These are phyloP conservation scores for Platycheirus albimanus DNA, from an alignment of 2,888 invertebrate genomes.

Conservation along the genomic window DNA sequence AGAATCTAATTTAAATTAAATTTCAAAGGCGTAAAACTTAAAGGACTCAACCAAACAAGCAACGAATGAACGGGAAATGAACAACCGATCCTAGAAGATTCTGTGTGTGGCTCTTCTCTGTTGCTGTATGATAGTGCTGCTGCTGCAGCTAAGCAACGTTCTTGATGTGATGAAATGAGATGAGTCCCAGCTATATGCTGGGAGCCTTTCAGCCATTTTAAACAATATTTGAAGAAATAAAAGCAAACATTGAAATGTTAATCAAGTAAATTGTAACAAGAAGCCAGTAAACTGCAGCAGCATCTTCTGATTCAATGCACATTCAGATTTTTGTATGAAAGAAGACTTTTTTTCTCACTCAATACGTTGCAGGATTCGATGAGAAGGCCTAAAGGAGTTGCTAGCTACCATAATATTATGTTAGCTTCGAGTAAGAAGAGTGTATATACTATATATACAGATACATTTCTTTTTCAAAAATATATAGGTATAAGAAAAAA, in stretches of 20 bases:
- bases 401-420: background rate
- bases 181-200: background rate
- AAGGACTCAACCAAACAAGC: slow-evolving; percentile 30
- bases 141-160: too few relatives aligned
- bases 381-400: slow-evolving; percentile 15
- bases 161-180: too few relatives aligned
- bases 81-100: slow-evolving; percentile 29
- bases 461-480: slow-evolving; percentile 15
- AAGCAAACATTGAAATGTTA: slow-evolving; percentile 66
- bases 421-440: slow-evolving; percentile 6
- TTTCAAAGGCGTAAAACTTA: slow-evolving; percentile 55
- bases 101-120: too few relatives aligned
- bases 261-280: slow-evolving; percentile 70
- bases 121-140: too few relatives aligned
- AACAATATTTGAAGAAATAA: slow-evolving; percentile 33
- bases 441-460: slow-evolving; percentile 6
- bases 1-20: slow-evolving; percentile 68
- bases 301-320: slow-evolving; percentile 59
- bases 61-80: slow-evolving; percentile 47
- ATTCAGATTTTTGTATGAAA: slow-evolving; percentile 46
- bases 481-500: background rate
- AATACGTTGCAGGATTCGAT: slow-evolving; percentile 44
- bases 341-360: slow-evolving; percentile 17
- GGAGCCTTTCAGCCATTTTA: slow-evolving; percentile 1
- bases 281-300: slow-evolving; percentile 54